phyloP scores from a whole-genome alignment of 1,140 invertebrate species.

The Aphelinus certus region DNA sequence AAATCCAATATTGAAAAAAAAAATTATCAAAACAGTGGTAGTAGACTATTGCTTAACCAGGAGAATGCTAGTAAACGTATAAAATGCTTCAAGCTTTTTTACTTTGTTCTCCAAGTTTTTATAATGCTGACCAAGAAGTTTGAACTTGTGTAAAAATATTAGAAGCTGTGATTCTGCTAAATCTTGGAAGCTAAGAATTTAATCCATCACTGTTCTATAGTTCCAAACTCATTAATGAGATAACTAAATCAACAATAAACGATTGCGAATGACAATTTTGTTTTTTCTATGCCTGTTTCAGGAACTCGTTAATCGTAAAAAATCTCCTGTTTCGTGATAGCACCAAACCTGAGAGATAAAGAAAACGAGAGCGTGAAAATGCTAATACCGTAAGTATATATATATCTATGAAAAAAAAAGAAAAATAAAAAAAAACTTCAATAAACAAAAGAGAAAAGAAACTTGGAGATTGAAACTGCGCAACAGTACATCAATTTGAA shows the following conservation, averaged over 20 bases:
- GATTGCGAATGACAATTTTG: conserved; percentile 16
- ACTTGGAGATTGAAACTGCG: conserved; percentile 22
- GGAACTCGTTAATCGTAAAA: conserved; percentile 60
- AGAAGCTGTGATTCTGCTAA: too few relatives aligned
- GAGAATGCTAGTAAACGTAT: too few relatives aligned
- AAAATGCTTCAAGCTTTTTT: too few relatives aligned
- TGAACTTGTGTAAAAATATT: too few relatives aligned
- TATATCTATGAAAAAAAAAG: conserved; percentile 18
- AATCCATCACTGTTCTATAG: too few relatives aligned
- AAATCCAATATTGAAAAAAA: too few relatives aligned
- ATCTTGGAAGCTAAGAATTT: too few relatives aligned
- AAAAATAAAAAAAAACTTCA: conserved; percentile 41
- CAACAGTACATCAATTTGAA: conserved; percentile 27
- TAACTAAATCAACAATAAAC: background rate
- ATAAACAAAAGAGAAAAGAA: conserved; percentile 26
- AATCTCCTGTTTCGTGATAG: conserved; percentile 53
- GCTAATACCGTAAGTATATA: conserved; percentile 43
- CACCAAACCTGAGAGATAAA: conserved; percentile 52
- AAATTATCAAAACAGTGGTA: too few relatives aligned
- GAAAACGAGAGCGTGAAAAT: conserved; percentile 44
- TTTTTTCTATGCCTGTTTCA: conserved; percentile 55
- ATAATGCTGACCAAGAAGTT: too few relatives aligned
- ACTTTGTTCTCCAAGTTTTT: too few relatives aligned
- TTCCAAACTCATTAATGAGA: too few relatives aligned
- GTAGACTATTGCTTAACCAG: too few relatives aligned